Conservation (phyloP, 2,888 invertebrate species). For the Phortica magna region DNA sequence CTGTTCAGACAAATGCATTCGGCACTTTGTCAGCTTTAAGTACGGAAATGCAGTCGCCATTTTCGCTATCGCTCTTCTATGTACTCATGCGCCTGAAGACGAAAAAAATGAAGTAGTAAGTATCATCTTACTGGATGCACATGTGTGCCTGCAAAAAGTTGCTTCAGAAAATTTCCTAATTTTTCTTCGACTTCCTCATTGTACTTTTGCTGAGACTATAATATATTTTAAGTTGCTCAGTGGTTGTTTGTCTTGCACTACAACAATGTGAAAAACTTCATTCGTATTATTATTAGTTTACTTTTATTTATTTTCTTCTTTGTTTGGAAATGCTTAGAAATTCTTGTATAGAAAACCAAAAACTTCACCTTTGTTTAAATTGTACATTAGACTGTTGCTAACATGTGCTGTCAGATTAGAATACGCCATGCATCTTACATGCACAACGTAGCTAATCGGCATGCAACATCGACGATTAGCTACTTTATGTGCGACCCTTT, state of each 20-base stretch:
- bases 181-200: not conserved
- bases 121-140: constrained; percentile 15
- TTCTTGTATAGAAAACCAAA: no score
- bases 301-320: no score
- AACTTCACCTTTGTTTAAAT: no score
- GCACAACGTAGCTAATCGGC: not conserved
- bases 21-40: constrained; percentile 70
- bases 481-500: not conserved
- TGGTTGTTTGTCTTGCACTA: no score
- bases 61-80: constrained; percentile 42
- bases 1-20: constrained; percentile 61
- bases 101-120: not conserved
- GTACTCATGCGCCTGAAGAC: not conserved
- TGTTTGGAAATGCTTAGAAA: no score
- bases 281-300: no score
- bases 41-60: constrained; percentile 65
- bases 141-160: constrained; percentile 16
- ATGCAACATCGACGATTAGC: constrained; percentile 5
- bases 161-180: not conserved
- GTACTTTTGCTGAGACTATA: not conserved
- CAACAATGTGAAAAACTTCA: no score
- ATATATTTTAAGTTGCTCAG: no score
- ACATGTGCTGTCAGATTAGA: no score
- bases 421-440: not conserved
- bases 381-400: no score